These are phyloP conservation scores for Oscheius sp. DNA, from an alignment of 2,888 invertebrate genomes.

Conservation along the genomic window DNA sequence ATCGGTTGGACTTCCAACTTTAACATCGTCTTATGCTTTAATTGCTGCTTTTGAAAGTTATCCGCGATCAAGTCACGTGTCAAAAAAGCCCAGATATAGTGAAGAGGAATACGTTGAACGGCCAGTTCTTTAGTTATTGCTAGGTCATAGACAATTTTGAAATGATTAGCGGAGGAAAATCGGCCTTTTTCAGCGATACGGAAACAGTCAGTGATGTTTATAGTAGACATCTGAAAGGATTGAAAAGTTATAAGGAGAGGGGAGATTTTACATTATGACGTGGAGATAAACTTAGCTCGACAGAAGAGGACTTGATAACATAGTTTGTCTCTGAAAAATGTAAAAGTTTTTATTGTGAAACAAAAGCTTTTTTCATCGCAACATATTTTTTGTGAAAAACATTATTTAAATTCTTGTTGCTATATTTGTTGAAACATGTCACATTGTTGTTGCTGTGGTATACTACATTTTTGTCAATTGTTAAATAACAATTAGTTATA, in stretches of 20 bases:
- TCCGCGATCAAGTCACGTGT: no score
- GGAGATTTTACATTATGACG: no score
- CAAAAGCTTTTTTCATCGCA: no score
- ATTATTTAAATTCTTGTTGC: no score
- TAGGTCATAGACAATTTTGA: slow-evolving; percentile 2
- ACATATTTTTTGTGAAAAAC: no score
- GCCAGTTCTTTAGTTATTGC: background rate
- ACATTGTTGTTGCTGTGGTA: background rate
- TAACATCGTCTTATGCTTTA: background rate
- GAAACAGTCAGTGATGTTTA: slow-evolving; percentile 5
- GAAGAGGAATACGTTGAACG: background rate
- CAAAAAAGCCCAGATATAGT: no score
- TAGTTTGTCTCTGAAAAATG: no score
- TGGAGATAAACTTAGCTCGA: background rate
- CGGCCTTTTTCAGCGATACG: background rate
- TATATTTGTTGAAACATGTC: no score
- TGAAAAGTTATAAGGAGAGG: background rate
- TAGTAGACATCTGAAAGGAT: background rate
- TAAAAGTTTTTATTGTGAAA: no score
- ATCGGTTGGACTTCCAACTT: no score
- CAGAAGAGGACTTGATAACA: no score
- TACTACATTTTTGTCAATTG: no score
- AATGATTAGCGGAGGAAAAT: background rate
- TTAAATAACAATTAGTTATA: background rate
- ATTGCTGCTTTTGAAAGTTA: background rate